phyloP scores from a whole-genome alignment of 2,888 invertebrate genomes.

The Hypolimnas misippus region DNA sequence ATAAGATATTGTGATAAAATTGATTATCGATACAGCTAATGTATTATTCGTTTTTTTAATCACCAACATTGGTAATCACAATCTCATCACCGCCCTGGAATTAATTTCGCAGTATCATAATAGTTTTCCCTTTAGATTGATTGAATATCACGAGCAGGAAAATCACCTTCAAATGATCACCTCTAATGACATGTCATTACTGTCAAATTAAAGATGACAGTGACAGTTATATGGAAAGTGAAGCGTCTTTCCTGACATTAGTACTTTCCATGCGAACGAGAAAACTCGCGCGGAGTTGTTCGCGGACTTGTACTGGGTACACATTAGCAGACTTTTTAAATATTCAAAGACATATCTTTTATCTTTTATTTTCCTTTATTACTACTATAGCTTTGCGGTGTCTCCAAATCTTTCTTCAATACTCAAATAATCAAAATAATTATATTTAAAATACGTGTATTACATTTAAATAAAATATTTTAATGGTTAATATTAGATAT shows the following conservation, averaged over 20 bases:
- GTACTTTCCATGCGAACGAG: constrained; percentile 40
- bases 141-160: constrained; percentile 41
- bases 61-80: constrained; percentile 7
- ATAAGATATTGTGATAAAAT: neutral
- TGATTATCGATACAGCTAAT: neutral
- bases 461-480: too few species aligned
- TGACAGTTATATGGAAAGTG: constrained; percentile 51
- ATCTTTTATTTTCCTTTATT: too few species aligned
- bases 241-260: constrained; percentile 51
- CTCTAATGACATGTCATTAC: constrained; percentile 55
- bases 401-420: too few species aligned
- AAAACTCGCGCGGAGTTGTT: constrained; percentile 32
- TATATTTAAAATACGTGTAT: too few species aligned
- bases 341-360: too few species aligned
- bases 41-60: neutral
- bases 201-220: constrained; percentile 54
- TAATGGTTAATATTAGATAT: too few species aligned
- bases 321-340: neutral
- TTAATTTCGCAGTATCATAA: constrained; percentile 21
- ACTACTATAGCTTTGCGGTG: too few species aligned
- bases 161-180: constrained; percentile 34
- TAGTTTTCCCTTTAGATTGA: constrained; percentile 42
- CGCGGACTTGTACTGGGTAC: neutral
- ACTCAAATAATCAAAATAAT: too few species aligned
- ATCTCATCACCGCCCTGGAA: constrained; percentile 23